Base-by-base conservation (phyloP, 2,113 vertebrate species). In the Phalacrocorax aristotelis region DNA sequence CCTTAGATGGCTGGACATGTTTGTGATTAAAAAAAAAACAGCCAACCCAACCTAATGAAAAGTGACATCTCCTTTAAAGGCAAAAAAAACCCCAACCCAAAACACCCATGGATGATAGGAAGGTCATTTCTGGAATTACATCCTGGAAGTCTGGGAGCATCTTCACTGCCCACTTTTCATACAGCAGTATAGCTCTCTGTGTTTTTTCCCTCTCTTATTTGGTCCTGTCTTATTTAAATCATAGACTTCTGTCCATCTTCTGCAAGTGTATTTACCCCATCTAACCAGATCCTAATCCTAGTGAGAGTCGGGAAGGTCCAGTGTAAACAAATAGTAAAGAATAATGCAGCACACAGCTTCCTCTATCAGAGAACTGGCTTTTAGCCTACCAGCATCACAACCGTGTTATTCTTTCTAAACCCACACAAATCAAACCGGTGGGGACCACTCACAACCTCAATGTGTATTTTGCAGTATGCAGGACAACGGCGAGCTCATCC, bases 111-210 rank as follows among this genome's bases (percentile, higher is more conserved):
- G 54, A 29, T 16, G 34, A 70, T 3, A 27, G 51, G 25, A 72
- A 76, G 29, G 15, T 7, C 20, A 22, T 49, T 57, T 65, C 58
- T 32, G 30, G 68, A 88, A 54, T 11, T 19, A 25, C 4, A 13
- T 3, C 51, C 54, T 36, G 26, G 68, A 42, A 38, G 17, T 7
- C 48, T 29, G 52, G 40, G 23, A 66, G 48, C 15, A 5, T 12
- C 34, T 29, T 42, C 48, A 9, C 15, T 20, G 26, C 71, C 40
- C 22, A 1, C 13, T 49, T 44, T 23, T 23, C 34, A 48, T 7
- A 29, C 17, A 58, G 34, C 6, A 9, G 10, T 20, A 15, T 1
- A 32, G 29, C 32, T 1, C n/a, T 13, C 2, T 0, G 18, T 1
- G 2, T 48, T 54, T 36, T 26, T 3, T 29, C 57, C 32, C 57